Percentiles rank a stretch among this genome's conserved stretches.
These are phyloP conservation scores for Holcopasites calliopsidis DNA, from an alignment of 1,140 invertebrate species.

Conservation along the genomic window DNA sequence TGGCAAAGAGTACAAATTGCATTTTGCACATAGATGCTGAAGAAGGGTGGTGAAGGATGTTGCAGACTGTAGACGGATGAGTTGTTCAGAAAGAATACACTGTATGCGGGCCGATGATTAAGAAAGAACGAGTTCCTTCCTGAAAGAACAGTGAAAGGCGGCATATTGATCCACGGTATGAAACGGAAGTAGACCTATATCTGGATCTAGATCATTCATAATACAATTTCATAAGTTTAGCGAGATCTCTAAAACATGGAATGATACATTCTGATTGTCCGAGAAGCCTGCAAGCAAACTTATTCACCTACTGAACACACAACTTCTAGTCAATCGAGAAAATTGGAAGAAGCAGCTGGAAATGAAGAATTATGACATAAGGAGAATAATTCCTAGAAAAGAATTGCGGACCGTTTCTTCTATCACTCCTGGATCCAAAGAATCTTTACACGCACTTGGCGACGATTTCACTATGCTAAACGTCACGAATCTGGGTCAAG, in stretches of 20 bases:
- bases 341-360: no score
- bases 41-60: background rate
- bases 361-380: no score
- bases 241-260: no score
- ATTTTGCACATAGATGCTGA: no score
- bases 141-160: background rate
- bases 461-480: conserved; percentile 37
- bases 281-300: no score
- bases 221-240: no score
- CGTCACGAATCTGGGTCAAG: conserved; percentile 55
- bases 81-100: background rate
- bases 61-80: background rate
- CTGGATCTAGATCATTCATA: background rate
- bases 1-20: no score
- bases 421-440: background rate
- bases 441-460: conserved; percentile 16
- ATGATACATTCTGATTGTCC: no score
- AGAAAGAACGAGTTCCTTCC: conserved; percentile 20
- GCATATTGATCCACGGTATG: conserved; percentile 16
- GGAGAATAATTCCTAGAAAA: background rate
- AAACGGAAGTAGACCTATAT: conserved; percentile 4
- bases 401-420: background rate
- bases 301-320: no score
- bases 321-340: no score
- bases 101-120: conserved; percentile 24